These are phyloP conservation scores for Orientallactaga sibirica DNA, from an alignment of 2,797 vertebrate genomes.

Conservation along the genomic window DNA sequence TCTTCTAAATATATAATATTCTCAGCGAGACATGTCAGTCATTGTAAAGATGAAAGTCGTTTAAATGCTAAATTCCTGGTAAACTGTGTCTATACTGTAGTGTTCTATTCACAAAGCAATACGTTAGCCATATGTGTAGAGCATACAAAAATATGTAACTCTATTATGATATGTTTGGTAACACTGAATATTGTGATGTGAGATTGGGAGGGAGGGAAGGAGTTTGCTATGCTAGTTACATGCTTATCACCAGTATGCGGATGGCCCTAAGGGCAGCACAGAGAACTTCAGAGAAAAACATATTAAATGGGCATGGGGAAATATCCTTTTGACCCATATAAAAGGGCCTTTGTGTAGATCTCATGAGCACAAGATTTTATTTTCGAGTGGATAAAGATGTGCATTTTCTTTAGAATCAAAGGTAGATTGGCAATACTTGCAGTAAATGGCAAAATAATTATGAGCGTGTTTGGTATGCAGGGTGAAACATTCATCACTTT, in stretches of 20 bases:
- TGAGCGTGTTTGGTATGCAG: conserved; percentile 83
- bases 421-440: conserved; percentile 85
- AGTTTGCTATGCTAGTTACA: conserved; percentile 87
- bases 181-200: conserved; percentile 76
- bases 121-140: conserved; percentile 78
- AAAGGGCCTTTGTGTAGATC: conserved; percentile 88
- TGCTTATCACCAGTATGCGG: conserved; percentile 85
- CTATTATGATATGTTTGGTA: conserved; percentile 83
- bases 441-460: conserved; percentile 87
- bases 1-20: conserved; percentile 91
- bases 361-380: conserved; percentile 87
- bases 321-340: conserved; percentile 88
- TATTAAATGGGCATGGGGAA: conserved; percentile 89
- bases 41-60: conserved; percentile 89
- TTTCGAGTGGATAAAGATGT: conserved; percentile 87
- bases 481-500: conserved; percentile 83
- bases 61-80: conserved; percentile 88
- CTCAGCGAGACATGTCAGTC: conserved; percentile 88
- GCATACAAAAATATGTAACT: conserved; percentile 79
- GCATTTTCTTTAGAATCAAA: conserved; percentile 87
- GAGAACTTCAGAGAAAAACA: conserved; percentile 89
- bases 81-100: conserved; percentile 86
- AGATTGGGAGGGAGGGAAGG: conserved; percentile 57
- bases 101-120: conserved; percentile 84
- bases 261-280: conserved; percentile 88